Conservation (phyloP, 2,888 invertebrate species). For the Dryocosmus kuriphilus region DNA sequence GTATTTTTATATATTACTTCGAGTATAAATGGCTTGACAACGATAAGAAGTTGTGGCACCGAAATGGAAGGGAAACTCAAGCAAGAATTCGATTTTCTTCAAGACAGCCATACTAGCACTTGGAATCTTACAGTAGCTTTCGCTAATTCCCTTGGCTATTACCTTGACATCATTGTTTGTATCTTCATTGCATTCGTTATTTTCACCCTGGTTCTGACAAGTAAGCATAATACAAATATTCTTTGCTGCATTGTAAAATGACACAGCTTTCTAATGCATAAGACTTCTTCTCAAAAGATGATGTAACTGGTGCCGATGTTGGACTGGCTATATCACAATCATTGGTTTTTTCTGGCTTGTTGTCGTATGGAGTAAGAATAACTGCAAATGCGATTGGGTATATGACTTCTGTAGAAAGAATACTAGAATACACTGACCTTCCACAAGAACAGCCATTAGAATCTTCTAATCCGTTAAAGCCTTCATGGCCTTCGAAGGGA, state of each 20-base stretch:
- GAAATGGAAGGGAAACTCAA: slow-evolving; percentile 83
- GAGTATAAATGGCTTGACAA: slow-evolving; percentile 90
- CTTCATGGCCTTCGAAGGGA: slow-evolving; percentile 85
- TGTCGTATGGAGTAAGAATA: slow-evolving; percentile 88
- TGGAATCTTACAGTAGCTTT: slow-evolving; percentile 82
- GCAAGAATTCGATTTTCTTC: slow-evolving; percentile 85
- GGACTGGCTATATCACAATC: slow-evolving; percentile 87
- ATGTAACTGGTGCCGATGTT: slow-evolving; percentile 81
- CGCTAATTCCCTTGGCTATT: slow-evolving; percentile 28
- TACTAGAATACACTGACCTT: slow-evolving; percentile 87
- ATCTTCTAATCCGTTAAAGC: slow-evolving; percentile 78
- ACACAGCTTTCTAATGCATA: background rate
- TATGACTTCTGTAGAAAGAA: slow-evolving; percentile 89
- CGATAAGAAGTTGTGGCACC: slow-evolving; percentile 89
- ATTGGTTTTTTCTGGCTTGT: slow-evolving; percentile 86
- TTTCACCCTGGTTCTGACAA: background rate
- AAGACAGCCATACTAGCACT: slow-evolving; percentile 85
- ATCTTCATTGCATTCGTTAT: slow-evolving; percentile 42
- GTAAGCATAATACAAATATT: background rate
- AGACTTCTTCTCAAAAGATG: background rate
- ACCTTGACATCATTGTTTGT: slow-evolving; percentile 43
- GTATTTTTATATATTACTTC: slow-evolving; percentile 94
- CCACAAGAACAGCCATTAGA: slow-evolving; percentile 81
- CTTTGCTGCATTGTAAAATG: background rate
- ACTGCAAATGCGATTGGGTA: slow-evolving; percentile 86